Conservation (phyloP, 2,113 vertebrate species). For the Gymnogyps californianus region DNA sequence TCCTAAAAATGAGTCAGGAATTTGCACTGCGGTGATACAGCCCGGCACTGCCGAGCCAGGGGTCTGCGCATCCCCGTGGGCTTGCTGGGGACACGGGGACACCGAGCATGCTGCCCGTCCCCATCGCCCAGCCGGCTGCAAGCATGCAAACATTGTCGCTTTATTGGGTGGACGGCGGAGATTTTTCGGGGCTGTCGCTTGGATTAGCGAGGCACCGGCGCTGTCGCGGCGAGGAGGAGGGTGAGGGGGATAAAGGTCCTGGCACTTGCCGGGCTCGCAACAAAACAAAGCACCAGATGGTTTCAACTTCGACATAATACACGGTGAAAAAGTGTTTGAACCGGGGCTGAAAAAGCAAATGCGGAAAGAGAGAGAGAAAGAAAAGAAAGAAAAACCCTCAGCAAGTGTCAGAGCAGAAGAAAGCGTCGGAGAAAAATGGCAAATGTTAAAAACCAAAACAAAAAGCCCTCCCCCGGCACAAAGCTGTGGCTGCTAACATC, state of each 20-base stretch:
- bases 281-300: constrained; percentile 57
- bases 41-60: neutral
- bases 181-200: neutral
- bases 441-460: constrained; percentile 19
- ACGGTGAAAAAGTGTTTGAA: neutral
- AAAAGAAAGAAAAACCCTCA: neutral
- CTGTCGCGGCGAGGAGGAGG: neutral
- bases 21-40: fast-evolving
- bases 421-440: constrained; percentile 40
- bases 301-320: constrained; percentile 15
- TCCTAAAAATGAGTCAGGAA: neutral
- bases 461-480: neutral
- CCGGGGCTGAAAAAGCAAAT: neutral
- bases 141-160: neutral
- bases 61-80: fast-evolving
- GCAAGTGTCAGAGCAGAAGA: constrained; percentile 40
- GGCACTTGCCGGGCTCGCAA: neutral
- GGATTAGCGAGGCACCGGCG: neutral
- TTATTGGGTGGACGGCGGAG: neutral
- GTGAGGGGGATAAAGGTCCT: constrained; percentile 8
- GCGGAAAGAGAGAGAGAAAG: neutral
- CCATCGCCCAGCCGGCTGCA: neutral
- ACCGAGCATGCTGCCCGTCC: neutral
- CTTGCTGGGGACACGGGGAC: neutral
- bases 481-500: constrained; percentile 21